These are phyloP conservation scores for Brachionichthys hirsutus DNA, from an alignment of 2,113 vertebrate species.

Conservation along the genomic window DNA sequence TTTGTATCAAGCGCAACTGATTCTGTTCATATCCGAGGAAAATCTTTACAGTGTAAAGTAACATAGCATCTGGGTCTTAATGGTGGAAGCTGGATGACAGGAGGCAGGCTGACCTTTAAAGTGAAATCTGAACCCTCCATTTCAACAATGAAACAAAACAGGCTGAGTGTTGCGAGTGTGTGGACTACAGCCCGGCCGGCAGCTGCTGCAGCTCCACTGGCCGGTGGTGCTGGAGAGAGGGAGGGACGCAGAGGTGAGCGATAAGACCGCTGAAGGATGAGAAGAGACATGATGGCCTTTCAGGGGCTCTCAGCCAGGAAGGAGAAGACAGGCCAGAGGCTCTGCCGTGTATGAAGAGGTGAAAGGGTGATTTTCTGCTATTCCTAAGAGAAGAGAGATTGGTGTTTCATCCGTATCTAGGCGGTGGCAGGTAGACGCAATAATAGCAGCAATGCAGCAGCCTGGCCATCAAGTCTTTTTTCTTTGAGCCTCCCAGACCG, in stretches of 20 bases:
- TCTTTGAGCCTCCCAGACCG: slow-evolving; percentile 27
- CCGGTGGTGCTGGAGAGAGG: slow-evolving; percentile 24
- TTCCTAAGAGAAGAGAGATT: slow-evolving; percentile 39
- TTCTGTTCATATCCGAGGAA: slow-evolving; percentile 55
- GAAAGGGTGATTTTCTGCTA: slow-evolving; percentile 23
- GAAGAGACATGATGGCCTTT: slow-evolving; percentile 70
- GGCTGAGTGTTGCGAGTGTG: slow-evolving; percentile 49
- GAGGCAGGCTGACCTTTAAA: slow-evolving; percentile 61
- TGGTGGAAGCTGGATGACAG: slow-evolving; percentile 57
- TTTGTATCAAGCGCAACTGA: not conserved
- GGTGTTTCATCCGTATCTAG: slow-evolving; percentile 17
- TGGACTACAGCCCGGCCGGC: slow-evolving; percentile 37
- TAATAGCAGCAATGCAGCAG: slow-evolving; percentile 33
- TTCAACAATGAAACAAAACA: slow-evolving; percentile 67
- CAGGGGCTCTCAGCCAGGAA: slow-evolving; percentile 56
- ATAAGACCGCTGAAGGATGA: slow-evolving; percentile 75
- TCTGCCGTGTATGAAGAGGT: slow-evolving; percentile 55
- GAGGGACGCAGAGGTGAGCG: slow-evolving; percentile 46
- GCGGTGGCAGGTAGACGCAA: slow-evolving; percentile 19
- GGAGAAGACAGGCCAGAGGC: slow-evolving; percentile 49
- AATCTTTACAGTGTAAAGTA: slow-evolving; percentile 64
- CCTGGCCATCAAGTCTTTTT: slow-evolving; percentile 11
- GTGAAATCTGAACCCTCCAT: slow-evolving; percentile 63
- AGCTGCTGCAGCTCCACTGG: slow-evolving; percentile 54
- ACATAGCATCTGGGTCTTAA: slow-evolving; percentile 43